These are phyloP conservation scores for Argyra leucocephala DNA, from an alignment of 2,888 invertebrate genomes.

Conservation along the genomic window DNA sequence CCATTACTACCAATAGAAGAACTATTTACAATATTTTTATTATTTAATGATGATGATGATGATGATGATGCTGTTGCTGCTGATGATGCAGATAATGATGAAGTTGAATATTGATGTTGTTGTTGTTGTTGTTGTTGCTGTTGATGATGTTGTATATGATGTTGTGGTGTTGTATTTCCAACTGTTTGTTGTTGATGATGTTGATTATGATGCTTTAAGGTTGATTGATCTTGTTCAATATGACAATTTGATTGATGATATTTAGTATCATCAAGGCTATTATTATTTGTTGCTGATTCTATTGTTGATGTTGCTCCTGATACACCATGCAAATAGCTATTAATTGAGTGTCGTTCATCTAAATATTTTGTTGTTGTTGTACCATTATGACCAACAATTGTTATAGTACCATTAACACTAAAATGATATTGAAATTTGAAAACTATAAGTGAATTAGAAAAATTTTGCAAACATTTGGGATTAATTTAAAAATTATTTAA, in stretches of 20 bases:
- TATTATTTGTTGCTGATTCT: constrained; percentile 8
- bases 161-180: not conserved
- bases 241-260: constrained; percentile 25
- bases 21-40: constrained; percentile 15
- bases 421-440: constrained; percentile 22
- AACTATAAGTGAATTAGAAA: constrained; percentile 18
- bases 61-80: constrained; percentile 23
- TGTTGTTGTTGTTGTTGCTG: not conserved
- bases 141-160: not conserved
- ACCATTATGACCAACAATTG: constrained; percentile 20
- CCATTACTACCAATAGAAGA: not conserved
- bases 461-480: not conserved
- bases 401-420: constrained; percentile 19
- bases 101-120: constrained; percentile 10
- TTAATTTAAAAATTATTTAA: not conserved
- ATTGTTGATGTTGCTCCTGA: constrained; percentile 20
- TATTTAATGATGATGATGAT: constrained; percentile 25
- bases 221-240: constrained; percentile 19
- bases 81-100: constrained; percentile 21
- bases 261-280: constrained; percentile 24
- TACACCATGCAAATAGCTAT: constrained; percentile 30
- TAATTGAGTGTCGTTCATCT: constrained; percentile 34
- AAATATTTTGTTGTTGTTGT: constrained; percentile 37
- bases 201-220: constrained; percentile 8
- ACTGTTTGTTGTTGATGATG: constrained; percentile 12